Evolutionary conservation across 2,113 vertebrate genomes (phyloP).

Genomic region (Tonatia bakeri): DNA sequence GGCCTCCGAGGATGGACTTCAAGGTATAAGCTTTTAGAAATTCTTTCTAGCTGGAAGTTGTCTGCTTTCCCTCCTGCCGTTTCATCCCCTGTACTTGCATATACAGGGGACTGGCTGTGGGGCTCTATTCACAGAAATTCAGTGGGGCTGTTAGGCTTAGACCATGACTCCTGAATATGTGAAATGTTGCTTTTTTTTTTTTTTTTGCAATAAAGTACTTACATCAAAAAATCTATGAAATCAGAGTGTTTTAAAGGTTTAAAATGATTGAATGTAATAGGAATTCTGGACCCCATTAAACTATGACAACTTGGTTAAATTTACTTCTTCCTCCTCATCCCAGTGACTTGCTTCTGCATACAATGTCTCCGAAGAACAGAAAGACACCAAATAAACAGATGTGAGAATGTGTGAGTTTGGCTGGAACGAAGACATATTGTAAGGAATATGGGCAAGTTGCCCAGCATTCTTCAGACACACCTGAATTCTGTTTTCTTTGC

Average conservation of each 20-base stretch:
- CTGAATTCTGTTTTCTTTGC: conserved; percentile 51
- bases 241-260: conserved; percentile 17
- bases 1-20: conserved; percentile 29
- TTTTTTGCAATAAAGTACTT: not conserved
- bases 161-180: conserved; percentile 15
- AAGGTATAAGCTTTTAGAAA: conserved; percentile 25
- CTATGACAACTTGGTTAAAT: conserved; percentile 51
- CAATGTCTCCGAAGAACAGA: conserved; percentile 46
- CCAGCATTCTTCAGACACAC: conserved; percentile 51
- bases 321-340: conserved; percentile 49
- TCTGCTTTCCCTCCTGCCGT: conserved; percentile 21
- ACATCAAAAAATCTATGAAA: conserved; percentile 57
- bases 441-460: conserved; percentile 45
- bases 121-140: conserved; percentile 14
- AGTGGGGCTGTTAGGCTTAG: not conserved
- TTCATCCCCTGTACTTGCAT: conserved; percentile 38
- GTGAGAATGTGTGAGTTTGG: conserved; percentile 53
- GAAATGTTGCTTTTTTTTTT: not conserved
- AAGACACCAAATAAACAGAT: conserved; percentile 63
- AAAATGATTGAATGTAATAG: conserved; percentile 37
- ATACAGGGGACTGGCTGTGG: conserved; percentile 19
- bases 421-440: conserved; percentile 41
- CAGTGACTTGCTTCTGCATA: not conserved
- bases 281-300: conserved; percentile 51
- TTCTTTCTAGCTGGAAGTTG: conserved; percentile 14